phyloP scores from a whole-genome alignment of 2,797 vertebrate genomes.

The Leontocebus nigricollis region DNA sequence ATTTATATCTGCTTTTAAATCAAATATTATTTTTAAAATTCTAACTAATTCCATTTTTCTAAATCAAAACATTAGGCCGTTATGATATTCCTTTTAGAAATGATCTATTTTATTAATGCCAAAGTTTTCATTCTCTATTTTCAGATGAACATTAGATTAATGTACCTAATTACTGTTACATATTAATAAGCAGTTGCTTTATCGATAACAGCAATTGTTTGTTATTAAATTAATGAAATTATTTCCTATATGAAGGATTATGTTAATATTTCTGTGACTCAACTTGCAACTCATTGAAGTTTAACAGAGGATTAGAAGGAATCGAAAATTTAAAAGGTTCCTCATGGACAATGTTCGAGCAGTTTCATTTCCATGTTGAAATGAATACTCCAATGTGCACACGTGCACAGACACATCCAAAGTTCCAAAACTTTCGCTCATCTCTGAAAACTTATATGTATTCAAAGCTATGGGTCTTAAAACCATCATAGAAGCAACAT shows the following conservation, averaged over 20 bases:
- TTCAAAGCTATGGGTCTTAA: neutral
- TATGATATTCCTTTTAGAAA: neutral
- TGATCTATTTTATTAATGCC: neutral
- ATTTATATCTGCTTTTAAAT: neutral
- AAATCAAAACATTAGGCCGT: neutral
- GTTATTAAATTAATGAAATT: neutral
- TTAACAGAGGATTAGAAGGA: neutral
- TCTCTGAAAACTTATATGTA: neutral
- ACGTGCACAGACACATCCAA: no score
- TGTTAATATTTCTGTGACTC: neutral
- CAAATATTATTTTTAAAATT: neutral
- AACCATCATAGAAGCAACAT: neutral
- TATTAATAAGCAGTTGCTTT: conserved; percentile 1
- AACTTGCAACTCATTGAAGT: neutral
- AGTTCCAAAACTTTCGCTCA: neutral
- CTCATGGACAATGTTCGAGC: neutral
- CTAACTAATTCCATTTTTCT: neutral
- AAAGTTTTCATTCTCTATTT: neutral
- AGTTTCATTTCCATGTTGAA: neutral
- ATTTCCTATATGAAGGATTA: neutral
- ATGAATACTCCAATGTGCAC: neutral
- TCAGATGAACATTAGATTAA: neutral
- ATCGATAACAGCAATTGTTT: neutral
- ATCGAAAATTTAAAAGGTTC: neutral
- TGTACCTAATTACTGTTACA: neutral